Percentiles rank a stretch among this genome's conserved stretches.
phyloP scores from a whole-genome alignment of 2,797 vertebrate genomes.

The Bryconaethiops microstoma region DNA sequence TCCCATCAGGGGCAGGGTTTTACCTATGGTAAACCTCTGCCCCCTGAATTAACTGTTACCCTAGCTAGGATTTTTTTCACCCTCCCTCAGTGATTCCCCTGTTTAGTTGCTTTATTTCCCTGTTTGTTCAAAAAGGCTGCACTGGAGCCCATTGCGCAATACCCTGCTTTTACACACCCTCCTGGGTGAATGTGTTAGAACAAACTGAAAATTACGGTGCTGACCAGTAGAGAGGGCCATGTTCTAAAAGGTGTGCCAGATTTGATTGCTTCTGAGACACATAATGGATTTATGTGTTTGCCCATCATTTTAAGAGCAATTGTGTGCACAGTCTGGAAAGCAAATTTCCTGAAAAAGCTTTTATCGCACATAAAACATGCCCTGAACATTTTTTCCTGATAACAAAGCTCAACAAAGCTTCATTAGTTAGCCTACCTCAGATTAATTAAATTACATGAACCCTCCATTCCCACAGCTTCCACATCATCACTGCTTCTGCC shows the following conservation, averaged over 20 bases:
- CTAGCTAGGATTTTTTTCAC: neutral
- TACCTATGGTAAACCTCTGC: neutral
- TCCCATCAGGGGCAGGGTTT: too few relatives aligned
- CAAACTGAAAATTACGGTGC: neutral
- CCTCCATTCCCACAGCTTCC: too few relatives aligned
- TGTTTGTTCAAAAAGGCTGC: conserved; percentile 4
- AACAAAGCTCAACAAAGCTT: neutral
- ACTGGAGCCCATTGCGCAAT: conserved; percentile 20
- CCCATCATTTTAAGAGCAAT: neutral
- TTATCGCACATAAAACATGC: neutral
- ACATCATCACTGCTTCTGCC: neutral
- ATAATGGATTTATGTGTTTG: conserved; percentile 5
- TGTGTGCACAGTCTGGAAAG: neutral
- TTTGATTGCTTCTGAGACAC: neutral
- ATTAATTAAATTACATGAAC: neutral
- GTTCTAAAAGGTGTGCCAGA: neutral
- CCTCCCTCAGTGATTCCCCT: neutral
- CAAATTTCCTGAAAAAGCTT: neutral
- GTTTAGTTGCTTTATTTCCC: conserved; percentile 28
- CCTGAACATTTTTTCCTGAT: neutral
- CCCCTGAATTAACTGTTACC: neutral
- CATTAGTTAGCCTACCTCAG: neutral
- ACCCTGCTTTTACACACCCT: conserved; percentile 13
- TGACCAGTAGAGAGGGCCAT: neutral
- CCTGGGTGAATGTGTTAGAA: conserved; percentile 3